phyloP scores from a whole-genome alignment of 1,140 invertebrate genomes.

The Penaeus chinensis region DNA sequence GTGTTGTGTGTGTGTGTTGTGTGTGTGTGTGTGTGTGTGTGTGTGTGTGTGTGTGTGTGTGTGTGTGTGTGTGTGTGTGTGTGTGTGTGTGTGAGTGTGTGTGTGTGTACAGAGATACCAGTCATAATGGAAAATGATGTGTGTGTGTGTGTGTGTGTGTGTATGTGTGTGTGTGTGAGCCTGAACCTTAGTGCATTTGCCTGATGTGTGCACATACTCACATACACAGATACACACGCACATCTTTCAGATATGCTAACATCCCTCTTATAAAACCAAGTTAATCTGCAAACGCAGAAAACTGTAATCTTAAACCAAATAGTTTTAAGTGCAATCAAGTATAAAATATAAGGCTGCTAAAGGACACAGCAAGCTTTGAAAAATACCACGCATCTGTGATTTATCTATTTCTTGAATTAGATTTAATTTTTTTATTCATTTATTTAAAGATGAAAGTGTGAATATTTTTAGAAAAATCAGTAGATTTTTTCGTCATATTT shows the following conservation, averaged over 20 bases:
- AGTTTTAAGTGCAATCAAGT: too few species aligned
- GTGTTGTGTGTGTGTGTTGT: constrained; percentile 3
- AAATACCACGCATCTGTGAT: too few species aligned
- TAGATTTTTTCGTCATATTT: too few species aligned
- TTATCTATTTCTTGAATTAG: too few species aligned
- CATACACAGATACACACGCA: neutral
- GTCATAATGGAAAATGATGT: neutral
- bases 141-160: constrained; percentile 23
- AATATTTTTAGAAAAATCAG: too few species aligned
- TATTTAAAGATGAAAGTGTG: too few species aligned
- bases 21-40: constrained; percentile 3
- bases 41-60: neutral
- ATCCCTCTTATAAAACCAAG: too few species aligned
- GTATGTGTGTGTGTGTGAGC: neutral
- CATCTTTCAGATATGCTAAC: neutral
- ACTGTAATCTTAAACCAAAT: too few species aligned
- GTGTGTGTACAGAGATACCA: constrained; percentile 20
- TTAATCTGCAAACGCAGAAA: too few species aligned
- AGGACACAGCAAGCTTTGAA: too few species aligned
- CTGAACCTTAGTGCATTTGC: neutral
- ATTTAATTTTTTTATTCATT: too few species aligned
- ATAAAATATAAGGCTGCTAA: too few species aligned
- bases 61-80: neutral
- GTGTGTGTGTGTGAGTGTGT: constrained; percentile 31
- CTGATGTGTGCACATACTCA: neutral